Percentiles rank a stretch among this genome's conserved stretches.
These are phyloP conservation scores for Phataginus tricuspis DNA, from an alignment of 2,797 vertebrate species.

Conservation along the genomic window DNA sequence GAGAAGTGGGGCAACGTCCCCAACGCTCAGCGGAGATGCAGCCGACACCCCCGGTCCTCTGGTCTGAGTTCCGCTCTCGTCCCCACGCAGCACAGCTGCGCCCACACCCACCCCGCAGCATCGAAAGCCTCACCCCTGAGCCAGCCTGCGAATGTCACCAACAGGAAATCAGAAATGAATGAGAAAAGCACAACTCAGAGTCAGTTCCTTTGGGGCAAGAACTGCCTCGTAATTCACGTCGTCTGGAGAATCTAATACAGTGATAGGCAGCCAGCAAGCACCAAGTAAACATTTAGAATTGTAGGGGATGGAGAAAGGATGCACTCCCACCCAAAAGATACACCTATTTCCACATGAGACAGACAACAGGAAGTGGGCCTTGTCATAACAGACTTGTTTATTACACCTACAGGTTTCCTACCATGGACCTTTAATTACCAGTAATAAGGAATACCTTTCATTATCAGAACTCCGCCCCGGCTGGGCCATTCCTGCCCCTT, in stretches of 20 bases:
- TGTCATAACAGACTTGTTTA: not conserved
- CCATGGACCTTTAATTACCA: not conserved
- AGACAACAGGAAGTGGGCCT: not conserved
- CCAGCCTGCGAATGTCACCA: not conserved
- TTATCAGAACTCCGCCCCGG: not conserved
- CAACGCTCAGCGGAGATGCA: not conserved
- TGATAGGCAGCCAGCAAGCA: not conserved
- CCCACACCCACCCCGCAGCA: not conserved
- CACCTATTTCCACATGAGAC: not conserved
- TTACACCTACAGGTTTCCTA: not conserved
- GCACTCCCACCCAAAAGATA: not conserved
- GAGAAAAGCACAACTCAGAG: not conserved
- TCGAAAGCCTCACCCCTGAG: not conserved
- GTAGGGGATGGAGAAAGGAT: not conserved
- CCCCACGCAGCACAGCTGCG: not conserved
- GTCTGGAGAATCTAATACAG: not conserved
- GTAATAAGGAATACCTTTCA: not conserved
- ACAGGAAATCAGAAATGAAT: not conserved
- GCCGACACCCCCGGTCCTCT: not conserved
- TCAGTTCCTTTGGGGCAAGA: not conserved
- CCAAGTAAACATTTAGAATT: not conserved
- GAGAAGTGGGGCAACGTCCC: not conserved
- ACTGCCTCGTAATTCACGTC: not conserved
- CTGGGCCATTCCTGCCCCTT: not conserved
- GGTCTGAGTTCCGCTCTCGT: not conserved